phyloP scores from a whole-genome alignment of 2,797 vertebrate species.

The Okamejei kenojei region DNA sequence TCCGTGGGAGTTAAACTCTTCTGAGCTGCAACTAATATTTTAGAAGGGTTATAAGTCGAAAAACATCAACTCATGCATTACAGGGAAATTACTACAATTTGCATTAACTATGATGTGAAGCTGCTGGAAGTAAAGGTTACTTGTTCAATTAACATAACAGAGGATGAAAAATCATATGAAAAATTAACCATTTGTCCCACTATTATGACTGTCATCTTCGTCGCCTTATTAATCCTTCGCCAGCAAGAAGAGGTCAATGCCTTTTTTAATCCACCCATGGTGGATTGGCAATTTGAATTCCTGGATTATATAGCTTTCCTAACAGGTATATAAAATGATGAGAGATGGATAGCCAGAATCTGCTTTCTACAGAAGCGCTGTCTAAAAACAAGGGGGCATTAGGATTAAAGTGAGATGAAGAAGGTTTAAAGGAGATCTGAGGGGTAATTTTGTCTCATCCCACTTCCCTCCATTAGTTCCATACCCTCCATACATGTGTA shows the following conservation, averaged over 20 bases:
- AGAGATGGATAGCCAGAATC: too few species aligned
- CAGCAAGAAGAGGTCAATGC: neutral
- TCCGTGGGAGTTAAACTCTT: neutral
- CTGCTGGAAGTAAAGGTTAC: neutral
- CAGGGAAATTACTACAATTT: neutral
- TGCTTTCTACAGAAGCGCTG: too few species aligned
- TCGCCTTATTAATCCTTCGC: neutral
- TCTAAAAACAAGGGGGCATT: too few species aligned
- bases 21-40: neutral
- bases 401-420: too few species aligned
- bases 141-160: neutral
- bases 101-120: neutral
- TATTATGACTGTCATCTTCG: neutral
- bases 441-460: too few species aligned
- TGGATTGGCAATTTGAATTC: neutral
- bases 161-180: neutral
- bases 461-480: too few species aligned
- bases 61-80: neutral
- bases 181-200: neutral
- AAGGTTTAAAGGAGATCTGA: too few species aligned
- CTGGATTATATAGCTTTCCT: neutral
- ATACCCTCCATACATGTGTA: too few species aligned
- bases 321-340: too few species aligned
- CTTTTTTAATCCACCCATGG: neutral
- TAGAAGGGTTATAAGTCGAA: neutral